Conservation (phyloP, 1,140 invertebrate species). For the Acromyrmex echinatior region DNA sequence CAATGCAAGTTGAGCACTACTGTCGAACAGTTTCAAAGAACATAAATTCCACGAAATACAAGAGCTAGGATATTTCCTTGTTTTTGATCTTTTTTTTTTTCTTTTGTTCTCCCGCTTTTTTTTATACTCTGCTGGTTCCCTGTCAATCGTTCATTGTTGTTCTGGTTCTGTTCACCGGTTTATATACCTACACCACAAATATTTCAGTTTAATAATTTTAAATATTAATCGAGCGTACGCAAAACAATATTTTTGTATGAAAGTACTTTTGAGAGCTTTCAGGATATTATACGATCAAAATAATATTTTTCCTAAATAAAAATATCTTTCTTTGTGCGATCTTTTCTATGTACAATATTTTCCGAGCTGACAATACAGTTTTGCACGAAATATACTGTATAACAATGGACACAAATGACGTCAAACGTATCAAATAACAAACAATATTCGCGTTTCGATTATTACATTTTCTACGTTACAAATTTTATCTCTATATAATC, state of each 20-base stretch:
- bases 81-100: neutral
- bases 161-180: neutral
- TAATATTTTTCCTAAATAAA: conserved; percentile 13
- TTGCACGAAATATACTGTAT: conserved; percentile 21
- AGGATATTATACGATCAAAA: conserved; percentile 23
- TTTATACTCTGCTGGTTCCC: too few relatives aligned
- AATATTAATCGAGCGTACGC: conserved; percentile 2
- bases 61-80: neutral
- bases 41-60: neutral
- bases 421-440: conserved; percentile 48
- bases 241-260: conserved; percentile 15
- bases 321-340: neutral
- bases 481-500: conserved; percentile 60
- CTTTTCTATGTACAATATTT: conserved; percentile 38
- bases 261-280: neutral
- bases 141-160: conserved; percentile 4
- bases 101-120: neutral
- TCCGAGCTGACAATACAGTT: conserved; percentile 42
- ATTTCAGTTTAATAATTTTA: conserved; percentile 8
- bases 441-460: conserved; percentile 54
- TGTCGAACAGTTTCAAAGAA: neutral
- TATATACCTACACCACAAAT: neutral
- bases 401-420: conserved; percentile 48
- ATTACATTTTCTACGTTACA: conserved; percentile 48
- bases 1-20: conserved; percentile 4